Base-by-base conservation (phyloP, 92 coral and sea anemone species). In the Porites cylindrica region DNA sequence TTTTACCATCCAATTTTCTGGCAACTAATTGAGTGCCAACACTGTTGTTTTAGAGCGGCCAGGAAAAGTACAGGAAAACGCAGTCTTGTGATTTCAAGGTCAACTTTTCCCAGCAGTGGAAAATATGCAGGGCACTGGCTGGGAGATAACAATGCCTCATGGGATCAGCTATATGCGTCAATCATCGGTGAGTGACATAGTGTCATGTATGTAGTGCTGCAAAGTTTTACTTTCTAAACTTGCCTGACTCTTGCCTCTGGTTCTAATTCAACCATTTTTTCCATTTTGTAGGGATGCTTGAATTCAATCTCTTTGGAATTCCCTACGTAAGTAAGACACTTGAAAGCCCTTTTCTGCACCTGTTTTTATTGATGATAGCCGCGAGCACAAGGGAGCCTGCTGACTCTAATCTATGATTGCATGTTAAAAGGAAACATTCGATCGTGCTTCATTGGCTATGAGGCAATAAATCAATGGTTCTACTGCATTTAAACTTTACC, bases 51-150 rank as follows among this genome's bases (percentile, higher is more conserved):
- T 66, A 87, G 91, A 6, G 87, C 87, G 18, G 91, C 91, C 7
- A 84, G 91, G 59, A 47, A 82, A 9, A 75, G 66, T 19, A 88
- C 91, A 52, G 83, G 91, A 76, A 96, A 96, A 79, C 88, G 99
- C 18, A 96, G 99, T 85, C 38, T 97, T 12, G 98, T 97, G n/a
- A 87, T 97, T 61, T 92, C 99, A 56, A 94, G 99, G 50, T 95
- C 99, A 47, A 93, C 99, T 1, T 97, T 93, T 70, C 91, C 98
- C 60, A 93, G 98, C 72, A 97, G 98, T 75, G 99, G 99, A 62
- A 92, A 91, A 69, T 92, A 95, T 71, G 89, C 97, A 12, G 99
- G 99, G 10, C 99, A 97, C 63, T 97, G 99, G 99, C 76, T 95
- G 51, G 99, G 99, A 66, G 99, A 97, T 80, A 97, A 97, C 92